Evolutionary conservation across 2,888 invertebrate species (phyloP).

Genomic region (Drosophila austrosaltans): DNA sequence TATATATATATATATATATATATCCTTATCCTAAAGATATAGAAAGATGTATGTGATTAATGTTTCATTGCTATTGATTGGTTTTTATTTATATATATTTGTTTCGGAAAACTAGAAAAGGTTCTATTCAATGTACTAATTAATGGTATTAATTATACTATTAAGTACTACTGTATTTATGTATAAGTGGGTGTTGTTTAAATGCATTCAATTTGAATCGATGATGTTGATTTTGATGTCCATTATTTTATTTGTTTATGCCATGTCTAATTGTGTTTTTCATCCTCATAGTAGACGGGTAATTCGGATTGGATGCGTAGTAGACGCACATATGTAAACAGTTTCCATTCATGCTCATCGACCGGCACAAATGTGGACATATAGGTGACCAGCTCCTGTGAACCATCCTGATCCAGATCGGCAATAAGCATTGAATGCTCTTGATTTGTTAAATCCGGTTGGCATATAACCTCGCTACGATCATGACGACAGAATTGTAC

Average conservation of each 20-base stretch:
- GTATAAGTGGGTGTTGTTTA: conserved; percentile 30
- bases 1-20: no score
- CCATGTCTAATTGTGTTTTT: conserved; percentile 58
- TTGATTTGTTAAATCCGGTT: conserved; percentile 90
- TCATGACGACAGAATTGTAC: conserved; percentile 87
- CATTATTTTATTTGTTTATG: no score
- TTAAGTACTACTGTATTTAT: conserved; percentile 39
- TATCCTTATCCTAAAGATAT: no score
- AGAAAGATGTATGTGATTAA: no score
- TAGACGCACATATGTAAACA: conserved; percentile 88
- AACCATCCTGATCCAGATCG: conserved; percentile 90
- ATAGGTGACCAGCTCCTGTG: conserved; percentile 91
- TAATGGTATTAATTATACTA: conserved; percentile 62
- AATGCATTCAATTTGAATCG: conserved; percentile 47
- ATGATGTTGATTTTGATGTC: not conserved
- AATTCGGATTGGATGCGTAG: conserved; percentile 89
- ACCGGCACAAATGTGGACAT: conserved; percentile 86
- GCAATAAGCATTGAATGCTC: conserved; percentile 89
- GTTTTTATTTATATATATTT: not conserved
- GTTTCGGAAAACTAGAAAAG: conserved; percentile 38
- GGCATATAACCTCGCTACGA: conserved; percentile 85
- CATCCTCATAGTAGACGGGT: conserved; percentile 87
- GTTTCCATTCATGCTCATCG: conserved; percentile 85
- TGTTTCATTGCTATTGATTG: conserved; percentile 1
- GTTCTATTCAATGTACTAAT: conserved; percentile 43